Percentiles rank a stretch among this genome's conserved stretches.
phyloP scores from a whole-genome alignment of 2,113 vertebrate genomes.

The Gobiocypris rarus region DNA sequence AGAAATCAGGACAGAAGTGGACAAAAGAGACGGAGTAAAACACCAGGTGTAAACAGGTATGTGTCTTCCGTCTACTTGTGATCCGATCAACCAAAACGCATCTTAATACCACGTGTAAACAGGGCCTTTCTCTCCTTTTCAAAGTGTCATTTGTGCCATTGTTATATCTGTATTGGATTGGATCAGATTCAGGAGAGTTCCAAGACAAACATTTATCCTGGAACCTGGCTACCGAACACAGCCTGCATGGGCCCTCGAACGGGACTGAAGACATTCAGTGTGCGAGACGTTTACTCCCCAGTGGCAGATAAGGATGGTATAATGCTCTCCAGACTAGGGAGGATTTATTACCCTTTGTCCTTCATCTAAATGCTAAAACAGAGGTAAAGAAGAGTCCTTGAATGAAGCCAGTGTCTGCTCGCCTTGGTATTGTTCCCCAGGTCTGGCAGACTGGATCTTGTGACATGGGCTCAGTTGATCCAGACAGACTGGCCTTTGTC shows the following conservation, averaged over 20 bases:
- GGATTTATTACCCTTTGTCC: slow-evolving; percentile 67
- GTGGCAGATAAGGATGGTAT: slow-evolving; percentile 58
- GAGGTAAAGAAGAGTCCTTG: slow-evolving; percentile 64
- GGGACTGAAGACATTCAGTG: slow-evolving; percentile 52
- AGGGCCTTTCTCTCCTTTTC: not conserved
- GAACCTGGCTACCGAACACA: slow-evolving; percentile 37
- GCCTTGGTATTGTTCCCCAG: slow-evolving; percentile 67
- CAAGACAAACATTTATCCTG: slow-evolving; percentile 13
- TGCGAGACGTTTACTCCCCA: slow-evolving; percentile 60
- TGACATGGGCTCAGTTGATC: slow-evolving; percentile 70
- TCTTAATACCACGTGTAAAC: too few relatives aligned
- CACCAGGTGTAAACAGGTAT: too few relatives aligned
- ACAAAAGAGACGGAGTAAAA: too few relatives aligned
- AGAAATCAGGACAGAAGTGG: too few relatives aligned
- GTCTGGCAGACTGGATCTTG: slow-evolving; percentile 72
- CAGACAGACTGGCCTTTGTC: slow-evolving; percentile 75
- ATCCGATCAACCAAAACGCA: too few relatives aligned
- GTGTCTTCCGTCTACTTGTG: too few relatives aligned
- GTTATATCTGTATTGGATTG: slow-evolving; percentile 6
- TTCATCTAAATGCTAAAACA: slow-evolving; percentile 70
- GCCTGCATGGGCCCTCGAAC: slow-evolving; percentile 1
- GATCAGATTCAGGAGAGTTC: slow-evolving; percentile 24
- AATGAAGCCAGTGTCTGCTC: slow-evolving; percentile 73
- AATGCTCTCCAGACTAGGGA: slow-evolving; percentile 56
- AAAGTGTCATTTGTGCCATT: slow-evolving; percentile 30